phyloP scores from a whole-genome alignment of 2,797 vertebrate genomes.

The Anguilla marmorata region DNA sequence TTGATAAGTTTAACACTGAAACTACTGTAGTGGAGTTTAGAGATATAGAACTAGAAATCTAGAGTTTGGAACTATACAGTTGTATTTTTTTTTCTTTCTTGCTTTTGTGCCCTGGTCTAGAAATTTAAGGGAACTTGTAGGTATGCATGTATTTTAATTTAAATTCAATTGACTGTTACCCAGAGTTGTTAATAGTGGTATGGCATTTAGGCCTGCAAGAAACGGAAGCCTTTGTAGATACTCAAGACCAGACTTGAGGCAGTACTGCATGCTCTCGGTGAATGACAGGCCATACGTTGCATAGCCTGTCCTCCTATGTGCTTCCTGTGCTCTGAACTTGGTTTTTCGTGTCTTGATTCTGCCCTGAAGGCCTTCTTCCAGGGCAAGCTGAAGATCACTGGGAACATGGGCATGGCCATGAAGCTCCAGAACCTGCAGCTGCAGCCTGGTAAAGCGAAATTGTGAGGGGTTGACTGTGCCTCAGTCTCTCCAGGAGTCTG shows the following conservation, averaged over 20 bases:
- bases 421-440: constrained; percentile 90
- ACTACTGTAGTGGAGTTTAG: not conserved
- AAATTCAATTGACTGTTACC: not conserved
- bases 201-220: too few relatives aligned
- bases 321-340: not conserved
- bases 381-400: constrained; percentile 89
- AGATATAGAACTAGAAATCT: not conserved
- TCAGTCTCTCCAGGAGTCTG: not conserved
- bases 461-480: constrained; percentile 68
- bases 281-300: too few relatives aligned
- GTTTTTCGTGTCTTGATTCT: not conserved
- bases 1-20: too few relatives aligned
- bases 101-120: not conserved
- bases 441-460: constrained; percentile 82
- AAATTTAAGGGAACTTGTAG: not conserved
- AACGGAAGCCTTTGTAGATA: too few relatives aligned
- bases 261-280: too few relatives aligned
- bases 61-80: not conserved
- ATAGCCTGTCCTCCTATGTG: not conserved
- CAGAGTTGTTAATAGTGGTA: too few relatives aligned
- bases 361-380: constrained; percentile 86
- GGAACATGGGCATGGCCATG: constrained; percentile 93
- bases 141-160: not conserved
- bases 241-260: too few relatives aligned
- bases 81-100: not conserved